phyloP scores from a whole-genome alignment of 37 sponge, comb jelly and placozoan genomes.

The Eunapius fragilis region DNA sequence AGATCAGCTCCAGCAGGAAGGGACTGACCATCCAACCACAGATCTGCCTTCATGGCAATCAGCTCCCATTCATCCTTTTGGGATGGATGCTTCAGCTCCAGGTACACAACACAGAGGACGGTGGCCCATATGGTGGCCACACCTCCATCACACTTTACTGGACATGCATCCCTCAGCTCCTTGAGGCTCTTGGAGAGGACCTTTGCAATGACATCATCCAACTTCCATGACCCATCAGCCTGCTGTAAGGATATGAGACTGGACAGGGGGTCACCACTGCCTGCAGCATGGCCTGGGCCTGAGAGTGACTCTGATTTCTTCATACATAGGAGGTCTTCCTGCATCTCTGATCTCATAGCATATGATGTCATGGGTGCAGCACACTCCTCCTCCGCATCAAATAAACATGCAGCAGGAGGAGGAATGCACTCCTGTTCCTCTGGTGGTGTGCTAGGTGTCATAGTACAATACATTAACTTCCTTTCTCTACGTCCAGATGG shows the following conservation, averaged over 20 bases:
- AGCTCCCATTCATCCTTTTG: slow-evolving; percentile 59
- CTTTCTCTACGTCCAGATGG: no score
- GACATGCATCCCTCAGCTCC: slow-evolving; percentile 38
- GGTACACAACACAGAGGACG: slow-evolving; percentile 17
- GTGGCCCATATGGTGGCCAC: slow-evolving; percentile 44
- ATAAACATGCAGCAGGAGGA: not conserved
- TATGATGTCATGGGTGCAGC: no score
- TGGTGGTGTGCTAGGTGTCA: no score
- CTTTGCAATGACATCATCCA: slow-evolving; percentile 4
- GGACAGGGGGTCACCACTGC: not conserved
- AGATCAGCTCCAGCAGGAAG: slow-evolving; percentile 4
- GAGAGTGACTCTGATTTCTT: no score
- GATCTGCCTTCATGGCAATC: slow-evolving; percentile 53
- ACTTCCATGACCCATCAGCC: slow-evolving; percentile 44
- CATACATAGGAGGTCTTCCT: not conserved
- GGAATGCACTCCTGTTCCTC: no score
- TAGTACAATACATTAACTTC: no score
- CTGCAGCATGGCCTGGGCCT: not conserved
- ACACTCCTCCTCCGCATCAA: not conserved
- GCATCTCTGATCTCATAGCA: no score
- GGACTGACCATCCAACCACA: slow-evolving; percentile 27
- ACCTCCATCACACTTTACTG: slow-evolving; percentile 17
- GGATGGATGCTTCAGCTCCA: slow-evolving; percentile 4
- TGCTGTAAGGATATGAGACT: slow-evolving; percentile 33
- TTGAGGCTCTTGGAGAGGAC: slow-evolving; percentile 7